Conservation (phyloP, 2,888 invertebrate genomes). For the Spodoptera picta region DNA sequence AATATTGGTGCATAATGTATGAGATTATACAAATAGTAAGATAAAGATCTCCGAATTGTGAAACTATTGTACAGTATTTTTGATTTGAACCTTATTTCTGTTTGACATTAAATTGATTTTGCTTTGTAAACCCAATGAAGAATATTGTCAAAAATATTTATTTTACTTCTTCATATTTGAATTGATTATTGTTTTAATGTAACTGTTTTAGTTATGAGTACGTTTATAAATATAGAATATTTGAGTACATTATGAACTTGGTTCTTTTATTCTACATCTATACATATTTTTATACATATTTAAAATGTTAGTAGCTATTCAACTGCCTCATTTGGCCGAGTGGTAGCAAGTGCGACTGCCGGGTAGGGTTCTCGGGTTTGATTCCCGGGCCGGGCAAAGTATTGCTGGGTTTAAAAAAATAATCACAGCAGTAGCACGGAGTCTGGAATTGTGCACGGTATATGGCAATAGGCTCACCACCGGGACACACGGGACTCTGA, state of each 20-base stretch:
- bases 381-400: too few species aligned
- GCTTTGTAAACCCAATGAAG: conserved; percentile 11
- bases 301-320: too few species aligned
- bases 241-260: conserved; percentile 20
- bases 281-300: too few species aligned
- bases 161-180: conserved; percentile 35
- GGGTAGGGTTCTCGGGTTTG: too few species aligned
- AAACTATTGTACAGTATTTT: conserved; percentile 42
- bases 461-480: too few species aligned
- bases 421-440: too few species aligned
- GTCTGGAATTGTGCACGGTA: too few species aligned
- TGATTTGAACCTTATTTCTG: conserved; percentile 17
- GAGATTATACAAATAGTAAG: conserved; percentile 44
- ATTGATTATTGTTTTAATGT: conserved; percentile 41
- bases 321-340: too few species aligned
- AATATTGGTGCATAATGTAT: conserved; percentile 45
- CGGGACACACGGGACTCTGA: too few species aligned
- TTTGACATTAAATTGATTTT: conserved; percentile 33
- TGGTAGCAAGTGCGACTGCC: too few species aligned
- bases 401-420: too few species aligned
- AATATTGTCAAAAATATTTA: conserved; percentile 36
- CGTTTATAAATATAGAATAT: conserved; percentile 50
- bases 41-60: conserved; percentile 39
- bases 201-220: conserved; percentile 48
- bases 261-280: conserved; percentile 8